These are phyloP conservation scores for Dendropsophus ebraccatus DNA, from an alignment of 2,113 vertebrate genomes.

Conservation along the genomic window DNA sequence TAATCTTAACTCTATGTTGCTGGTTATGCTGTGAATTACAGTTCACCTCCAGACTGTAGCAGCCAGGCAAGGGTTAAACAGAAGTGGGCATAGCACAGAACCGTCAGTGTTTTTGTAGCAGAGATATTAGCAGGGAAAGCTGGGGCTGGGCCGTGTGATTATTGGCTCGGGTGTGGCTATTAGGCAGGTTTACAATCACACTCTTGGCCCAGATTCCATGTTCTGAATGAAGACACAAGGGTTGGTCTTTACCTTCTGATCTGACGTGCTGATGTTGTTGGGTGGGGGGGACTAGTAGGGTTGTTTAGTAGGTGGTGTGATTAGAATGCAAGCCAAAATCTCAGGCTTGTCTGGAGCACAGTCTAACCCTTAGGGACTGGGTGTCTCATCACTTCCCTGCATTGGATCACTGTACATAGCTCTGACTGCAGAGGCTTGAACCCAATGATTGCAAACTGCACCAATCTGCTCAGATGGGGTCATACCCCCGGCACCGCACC, in stretches of 20 bases:
- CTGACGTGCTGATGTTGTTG: slow-evolving; percentile 50
- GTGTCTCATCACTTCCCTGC: slow-evolving; percentile 45
- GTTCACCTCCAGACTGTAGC: neutral
- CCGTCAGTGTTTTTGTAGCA: slow-evolving; percentile 29
- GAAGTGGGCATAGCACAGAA: slow-evolving; percentile 23
- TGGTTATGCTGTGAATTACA: neutral
- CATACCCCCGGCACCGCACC: neutral
- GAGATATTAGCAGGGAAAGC: slow-evolving; percentile 23
- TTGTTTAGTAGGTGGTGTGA: slow-evolving; percentile 43
- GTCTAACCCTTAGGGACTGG: slow-evolving; percentile 58
- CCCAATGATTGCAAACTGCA: neutral
- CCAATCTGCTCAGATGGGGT: slow-evolving; percentile 1
- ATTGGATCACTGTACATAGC: fast-evolving
- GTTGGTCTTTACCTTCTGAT: slow-evolving; percentile 44
- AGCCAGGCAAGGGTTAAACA: slow-evolving; percentile 31
- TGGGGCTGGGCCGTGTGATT: slow-evolving; percentile 56
- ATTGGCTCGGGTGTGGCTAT: slow-evolving; percentile 60
- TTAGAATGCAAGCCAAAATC: slow-evolving; percentile 45
- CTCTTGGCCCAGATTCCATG: slow-evolving; percentile 48
- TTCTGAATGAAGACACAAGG: slow-evolving; percentile 60
- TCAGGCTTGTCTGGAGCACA: slow-evolving; percentile 52
- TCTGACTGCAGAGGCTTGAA: neutral
- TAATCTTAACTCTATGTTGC: too few species aligned
- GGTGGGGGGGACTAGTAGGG: slow-evolving; percentile 4
- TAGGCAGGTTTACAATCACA: slow-evolving; percentile 58